Evolutionary conservation across 2,888 invertebrate species (phyloP).

Genomic region (Sialis fuliginosa): DNA sequence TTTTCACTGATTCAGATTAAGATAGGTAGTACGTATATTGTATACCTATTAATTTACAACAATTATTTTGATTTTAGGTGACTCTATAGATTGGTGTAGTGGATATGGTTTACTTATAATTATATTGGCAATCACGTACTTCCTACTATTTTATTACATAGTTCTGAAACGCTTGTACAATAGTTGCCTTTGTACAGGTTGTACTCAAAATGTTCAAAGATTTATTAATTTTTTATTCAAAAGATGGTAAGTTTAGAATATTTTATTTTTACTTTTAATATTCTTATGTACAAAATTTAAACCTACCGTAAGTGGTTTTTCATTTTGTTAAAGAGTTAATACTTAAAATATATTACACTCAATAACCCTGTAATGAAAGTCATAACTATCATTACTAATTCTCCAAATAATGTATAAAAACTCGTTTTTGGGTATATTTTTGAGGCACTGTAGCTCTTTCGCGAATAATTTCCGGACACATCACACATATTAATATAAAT

Average conservation of each 20-base stretch:
- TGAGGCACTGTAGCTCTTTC: too few relatives aligned
- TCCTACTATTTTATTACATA: background rate
- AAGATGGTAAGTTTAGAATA: background rate
- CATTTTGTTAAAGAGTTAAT: background rate
- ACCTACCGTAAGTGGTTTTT: background rate
- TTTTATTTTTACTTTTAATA: background rate
- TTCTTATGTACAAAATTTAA: background rate
- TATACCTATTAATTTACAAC: too few relatives aligned
- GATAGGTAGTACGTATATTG: too few relatives aligned
- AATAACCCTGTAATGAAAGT: too few relatives aligned
- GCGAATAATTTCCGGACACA: too few relatives aligned
- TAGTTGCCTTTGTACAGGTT: background rate
- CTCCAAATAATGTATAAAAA: too few relatives aligned
- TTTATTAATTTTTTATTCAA: background rate
- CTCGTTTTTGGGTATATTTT: too few relatives aligned
- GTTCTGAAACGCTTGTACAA: background rate
- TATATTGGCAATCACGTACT: background rate
- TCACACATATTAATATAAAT: too few relatives aligned
- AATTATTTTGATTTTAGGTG: background rate
- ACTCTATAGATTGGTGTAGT: background rate
- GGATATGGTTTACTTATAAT: conserved; percentile 1
- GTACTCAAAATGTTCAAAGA: background rate
- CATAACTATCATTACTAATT: too few relatives aligned
- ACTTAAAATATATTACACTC: too few relatives aligned
- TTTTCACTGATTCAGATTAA: too few relatives aligned